Evolutionary conservation across 2,113 vertebrate genomes (phyloP).

Genomic region (Polyodon spathula): DNA sequence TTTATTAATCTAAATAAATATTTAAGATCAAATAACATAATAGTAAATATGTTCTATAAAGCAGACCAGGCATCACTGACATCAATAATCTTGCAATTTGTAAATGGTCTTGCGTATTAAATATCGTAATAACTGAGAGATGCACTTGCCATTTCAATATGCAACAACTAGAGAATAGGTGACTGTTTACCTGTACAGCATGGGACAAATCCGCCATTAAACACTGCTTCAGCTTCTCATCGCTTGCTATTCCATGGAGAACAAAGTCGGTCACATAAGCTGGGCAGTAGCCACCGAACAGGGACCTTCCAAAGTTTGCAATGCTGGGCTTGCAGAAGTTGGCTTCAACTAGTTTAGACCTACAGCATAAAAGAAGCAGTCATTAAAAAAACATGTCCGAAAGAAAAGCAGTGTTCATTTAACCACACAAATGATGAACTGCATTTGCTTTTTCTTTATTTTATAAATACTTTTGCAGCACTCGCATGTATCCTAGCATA

Average conservation of each 20-base stretch:
- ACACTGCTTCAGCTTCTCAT: conserved; percentile 83
- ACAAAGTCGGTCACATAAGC: conserved; percentile 96
- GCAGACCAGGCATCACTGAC: too few relatives aligned
- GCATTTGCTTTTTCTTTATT: too few relatives aligned
- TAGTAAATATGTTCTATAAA: too few relatives aligned
- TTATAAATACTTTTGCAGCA: too few relatives aligned
- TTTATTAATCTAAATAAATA: too few relatives aligned
- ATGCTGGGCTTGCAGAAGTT: conserved; percentile 86
- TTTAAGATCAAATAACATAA: too few relatives aligned
- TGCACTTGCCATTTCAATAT: too few relatives aligned
- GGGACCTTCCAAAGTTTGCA: conserved; percentile 91
- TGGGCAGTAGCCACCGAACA: conserved; percentile 91
- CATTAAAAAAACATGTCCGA: background rate
- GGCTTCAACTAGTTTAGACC: conserved; percentile 83
- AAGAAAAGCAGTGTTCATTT: too few relatives aligned
- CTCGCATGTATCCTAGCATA: too few relatives aligned
- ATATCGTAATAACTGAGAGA: background rate
- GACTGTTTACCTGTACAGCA: conserved; percentile 82
- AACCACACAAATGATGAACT: too few relatives aligned
- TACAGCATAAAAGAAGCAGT: conserved; percentile 37
- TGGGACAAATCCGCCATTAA: conserved; percentile 83
- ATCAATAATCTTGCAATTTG: too few relatives aligned
- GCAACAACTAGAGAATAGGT: background rate
- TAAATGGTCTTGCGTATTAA: too few relatives aligned
- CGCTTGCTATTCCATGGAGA: conserved; percentile 85